Conservation (phyloP, 2,888 invertebrate genomes). For the Pyrrhia umbra region DNA sequence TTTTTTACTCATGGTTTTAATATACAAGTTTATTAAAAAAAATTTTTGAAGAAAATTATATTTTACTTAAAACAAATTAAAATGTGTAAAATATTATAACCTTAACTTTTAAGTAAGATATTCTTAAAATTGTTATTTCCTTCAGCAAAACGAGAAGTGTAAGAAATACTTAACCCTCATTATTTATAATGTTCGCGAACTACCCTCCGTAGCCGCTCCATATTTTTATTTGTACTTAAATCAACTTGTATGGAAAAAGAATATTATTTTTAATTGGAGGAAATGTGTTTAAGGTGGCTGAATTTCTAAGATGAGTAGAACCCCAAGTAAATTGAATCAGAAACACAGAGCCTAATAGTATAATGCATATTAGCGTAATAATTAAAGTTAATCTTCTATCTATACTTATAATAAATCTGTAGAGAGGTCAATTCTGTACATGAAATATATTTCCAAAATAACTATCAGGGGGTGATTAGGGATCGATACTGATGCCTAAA, state of each 20-base stretch:
- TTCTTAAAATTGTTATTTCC: conserved; percentile 45
- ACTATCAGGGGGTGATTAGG: too few relatives aligned
- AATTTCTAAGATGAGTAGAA: background rate
- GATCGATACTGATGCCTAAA: too few relatives aligned
- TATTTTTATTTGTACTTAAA: conserved; percentile 51
- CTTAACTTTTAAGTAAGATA: conserved; percentile 16
- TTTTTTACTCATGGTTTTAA: too few relatives aligned
- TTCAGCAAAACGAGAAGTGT: conserved; percentile 23
- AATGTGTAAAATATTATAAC: conserved; percentile 7
- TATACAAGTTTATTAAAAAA: too few relatives aligned
- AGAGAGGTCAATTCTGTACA: too few relatives aligned
- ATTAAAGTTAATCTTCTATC: too few relatives aligned
- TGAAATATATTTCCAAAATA: too few relatives aligned
- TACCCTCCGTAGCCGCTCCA: conserved; percentile 30
- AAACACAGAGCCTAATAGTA: too few relatives aligned
- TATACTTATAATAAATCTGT: too few relatives aligned
- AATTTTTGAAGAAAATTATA: too few relatives aligned
- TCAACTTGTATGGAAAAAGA: conserved; percentile 16
- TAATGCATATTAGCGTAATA: too few relatives aligned
- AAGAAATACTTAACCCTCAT: conserved; percentile 42
- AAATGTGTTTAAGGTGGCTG: conserved; percentile 1
- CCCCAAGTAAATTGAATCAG: too few relatives aligned
- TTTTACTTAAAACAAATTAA: background rate
- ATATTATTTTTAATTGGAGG: conserved; percentile 22
- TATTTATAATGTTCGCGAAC: conserved; percentile 49